These are phyloP conservation scores for Notocelia uddmanniana DNA, from an alignment of 2,888 invertebrate genomes.

Conservation along the genomic window DNA sequence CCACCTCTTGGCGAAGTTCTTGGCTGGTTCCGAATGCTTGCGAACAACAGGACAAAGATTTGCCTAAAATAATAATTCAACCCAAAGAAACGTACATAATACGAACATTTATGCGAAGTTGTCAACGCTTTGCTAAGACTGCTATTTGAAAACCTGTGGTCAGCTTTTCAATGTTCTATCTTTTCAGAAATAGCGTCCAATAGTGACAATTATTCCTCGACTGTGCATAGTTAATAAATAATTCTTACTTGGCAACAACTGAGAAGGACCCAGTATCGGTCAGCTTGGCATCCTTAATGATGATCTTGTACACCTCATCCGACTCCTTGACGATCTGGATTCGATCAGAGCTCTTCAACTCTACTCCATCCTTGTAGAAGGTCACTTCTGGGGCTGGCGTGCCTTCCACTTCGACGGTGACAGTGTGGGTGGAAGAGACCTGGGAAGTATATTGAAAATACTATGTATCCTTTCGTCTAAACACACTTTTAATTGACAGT, in stretches of 20 bases:
- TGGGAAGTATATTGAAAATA: slow-evolving; percentile 49
- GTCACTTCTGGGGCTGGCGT: slow-evolving; percentile 92
- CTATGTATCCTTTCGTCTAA: background rate
- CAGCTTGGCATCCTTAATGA: slow-evolving; percentile 89
- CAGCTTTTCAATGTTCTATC: too few relatives aligned
- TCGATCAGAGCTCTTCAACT: slow-evolving; percentile 90
- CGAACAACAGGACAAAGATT: too few relatives aligned
- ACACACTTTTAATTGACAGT: background rate
- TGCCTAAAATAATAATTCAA: too few relatives aligned
- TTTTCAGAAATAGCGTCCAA: too few relatives aligned
- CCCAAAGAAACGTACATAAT: too few relatives aligned
- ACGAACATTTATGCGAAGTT: too few relatives aligned
- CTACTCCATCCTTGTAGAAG: slow-evolving; percentile 95
- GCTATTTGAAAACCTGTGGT: too few relatives aligned
- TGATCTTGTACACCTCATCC: slow-evolving; percentile 88
- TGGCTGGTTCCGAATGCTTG: too few relatives aligned
- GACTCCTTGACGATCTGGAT: slow-evolving; percentile 90
- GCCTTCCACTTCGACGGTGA: slow-evolving; percentile 94
- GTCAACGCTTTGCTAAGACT: too few relatives aligned
- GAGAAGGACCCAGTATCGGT: slow-evolving; percentile 96
- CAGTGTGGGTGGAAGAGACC: slow-evolving; percentile 89
- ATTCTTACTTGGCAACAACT: slow-evolving; percentile 89
- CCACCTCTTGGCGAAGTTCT: too few relatives aligned
- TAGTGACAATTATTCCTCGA: too few relatives aligned
- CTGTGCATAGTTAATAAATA: background rate